Conservation (phyloP, 2,888 invertebrate species). For the Pseudanteris insignis region DNA sequence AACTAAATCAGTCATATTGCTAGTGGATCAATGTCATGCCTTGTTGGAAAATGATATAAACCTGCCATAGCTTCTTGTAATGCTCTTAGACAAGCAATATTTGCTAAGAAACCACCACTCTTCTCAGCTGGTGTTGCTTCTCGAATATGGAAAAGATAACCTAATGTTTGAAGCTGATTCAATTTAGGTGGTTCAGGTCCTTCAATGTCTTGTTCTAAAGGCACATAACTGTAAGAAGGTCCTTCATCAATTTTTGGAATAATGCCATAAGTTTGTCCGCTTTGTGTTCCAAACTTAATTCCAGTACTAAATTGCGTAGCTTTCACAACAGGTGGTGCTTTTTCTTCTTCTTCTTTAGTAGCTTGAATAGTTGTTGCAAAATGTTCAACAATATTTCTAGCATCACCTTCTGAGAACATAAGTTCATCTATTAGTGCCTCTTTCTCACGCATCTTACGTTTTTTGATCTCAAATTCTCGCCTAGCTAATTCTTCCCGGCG, state of each 20-base stretch:
- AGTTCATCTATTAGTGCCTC: constrained; percentile 95
- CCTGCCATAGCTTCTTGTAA: constrained; percentile 89
- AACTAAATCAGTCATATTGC: constrained; percentile 49
- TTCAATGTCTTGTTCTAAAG: constrained; percentile 66
- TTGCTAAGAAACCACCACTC: constrained; percentile 88
- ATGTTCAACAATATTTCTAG: constrained; percentile 84
- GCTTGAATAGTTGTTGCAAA: constrained; percentile 79
- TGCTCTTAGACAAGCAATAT: constrained; percentile 85
- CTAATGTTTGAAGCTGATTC: constrained; percentile 72
- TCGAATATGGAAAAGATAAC: constrained; percentile 81
- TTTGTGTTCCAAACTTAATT: constrained; percentile 79
- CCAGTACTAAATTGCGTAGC: constrained; percentile 86
- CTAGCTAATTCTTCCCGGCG: constrained; percentile 77
- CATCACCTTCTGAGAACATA: constrained; percentile 91
- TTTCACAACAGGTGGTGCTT: constrained; percentile 67
- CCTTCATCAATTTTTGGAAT: constrained; percentile 81
- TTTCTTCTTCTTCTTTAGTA: constrained; percentile 75
- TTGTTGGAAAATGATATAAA: constrained; percentile 69
- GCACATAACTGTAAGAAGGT: constrained; percentile 77
- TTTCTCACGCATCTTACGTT: constrained; percentile 84
- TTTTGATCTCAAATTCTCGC: constrained; percentile 73
- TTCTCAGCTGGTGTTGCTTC: constrained; percentile 77
- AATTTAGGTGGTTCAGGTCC: constrained; percentile 79
- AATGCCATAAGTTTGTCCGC: constrained; percentile 73
- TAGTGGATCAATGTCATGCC: constrained; percentile 51